These are phyloP conservation scores for Plagodis pulveraria DNA, from an alignment of 2,888 invertebrate genomes.

Conservation along the genomic window DNA sequence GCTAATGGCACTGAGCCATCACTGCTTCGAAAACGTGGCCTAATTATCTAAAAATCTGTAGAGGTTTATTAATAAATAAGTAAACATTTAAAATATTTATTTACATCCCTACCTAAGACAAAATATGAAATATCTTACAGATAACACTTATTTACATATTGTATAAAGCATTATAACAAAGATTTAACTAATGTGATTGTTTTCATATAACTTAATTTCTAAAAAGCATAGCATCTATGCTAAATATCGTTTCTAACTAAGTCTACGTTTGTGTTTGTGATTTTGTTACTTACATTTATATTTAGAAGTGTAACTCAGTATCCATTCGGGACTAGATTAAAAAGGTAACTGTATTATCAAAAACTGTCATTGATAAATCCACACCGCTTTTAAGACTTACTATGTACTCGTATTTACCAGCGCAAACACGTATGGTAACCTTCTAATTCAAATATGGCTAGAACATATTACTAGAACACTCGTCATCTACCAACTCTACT, in stretches of 20 bases:
- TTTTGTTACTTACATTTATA: slow-evolving; percentile 7
- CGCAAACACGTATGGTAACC: slow-evolving; percentile 31
- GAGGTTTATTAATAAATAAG: no score
- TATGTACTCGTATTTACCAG: slow-evolving; percentile 2
- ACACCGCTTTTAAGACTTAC: slow-evolving; percentile 11
- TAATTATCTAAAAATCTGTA: no score
- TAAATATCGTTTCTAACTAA: neutral
- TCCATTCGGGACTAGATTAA: slow-evolving; percentile 35
- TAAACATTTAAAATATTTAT: neutral
- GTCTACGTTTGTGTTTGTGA: slow-evolving; percentile 2
- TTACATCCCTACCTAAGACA: neutral
- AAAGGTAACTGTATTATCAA: slow-evolving; percentile 24
- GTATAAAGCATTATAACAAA: no score
- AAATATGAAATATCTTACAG: neutral
- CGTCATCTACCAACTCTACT: slow-evolving; percentile 66
- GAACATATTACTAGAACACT: slow-evolving; percentile 1
- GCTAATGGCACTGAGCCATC: no score
- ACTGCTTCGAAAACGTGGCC: no score
- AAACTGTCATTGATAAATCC: slow-evolving; percentile 19
- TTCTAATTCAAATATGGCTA: slow-evolving; percentile 25
- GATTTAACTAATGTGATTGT: no score
- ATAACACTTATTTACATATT: no score
- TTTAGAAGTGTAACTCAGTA: slow-evolving; percentile 18
- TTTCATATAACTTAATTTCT: no score
- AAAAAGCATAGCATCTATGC: no score